These are phyloP conservation scores for Lepidothrix coronata DNA, from an alignment of 2,113 vertebrate genomes.

Conservation along the genomic window DNA sequence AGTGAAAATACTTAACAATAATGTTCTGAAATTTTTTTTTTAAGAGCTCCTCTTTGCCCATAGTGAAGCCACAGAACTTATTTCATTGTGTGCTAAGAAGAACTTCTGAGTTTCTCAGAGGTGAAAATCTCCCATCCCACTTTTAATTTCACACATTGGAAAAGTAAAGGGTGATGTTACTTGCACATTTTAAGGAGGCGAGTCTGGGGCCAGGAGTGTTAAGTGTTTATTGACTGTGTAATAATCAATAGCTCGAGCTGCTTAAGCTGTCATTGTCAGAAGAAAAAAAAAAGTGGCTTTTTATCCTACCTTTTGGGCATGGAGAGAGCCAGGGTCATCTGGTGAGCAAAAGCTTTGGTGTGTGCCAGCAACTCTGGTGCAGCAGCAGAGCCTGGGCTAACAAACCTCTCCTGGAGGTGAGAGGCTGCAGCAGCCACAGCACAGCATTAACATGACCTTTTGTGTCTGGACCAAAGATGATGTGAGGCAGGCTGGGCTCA, in stretches of 20 bases:
- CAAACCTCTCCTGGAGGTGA: neutral
- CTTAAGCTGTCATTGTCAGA: neutral
- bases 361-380: neutral
- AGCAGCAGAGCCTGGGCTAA: neutral
- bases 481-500: neutral
- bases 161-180: neutral
- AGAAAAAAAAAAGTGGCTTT: neutral
- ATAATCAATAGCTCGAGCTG: neutral
- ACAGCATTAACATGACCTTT: fast-evolving
- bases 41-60: neutral
- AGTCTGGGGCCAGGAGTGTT: neutral
- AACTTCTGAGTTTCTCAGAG: neutral
- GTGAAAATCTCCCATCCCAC: neutral
- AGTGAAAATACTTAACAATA: neutral
- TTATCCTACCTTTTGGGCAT: neutral
- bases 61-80: neutral
- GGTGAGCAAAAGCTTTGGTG: neutral
- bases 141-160: neutral
- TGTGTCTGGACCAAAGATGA: neutral
- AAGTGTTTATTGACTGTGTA: neutral
- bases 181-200: neutral
- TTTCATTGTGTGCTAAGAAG: neutral
- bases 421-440: neutral
- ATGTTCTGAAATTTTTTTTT: fast-evolving
- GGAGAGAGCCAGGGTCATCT: neutral